phyloP scores from a whole-genome alignment of 2,888 invertebrate species.

The Dione juno region DNA sequence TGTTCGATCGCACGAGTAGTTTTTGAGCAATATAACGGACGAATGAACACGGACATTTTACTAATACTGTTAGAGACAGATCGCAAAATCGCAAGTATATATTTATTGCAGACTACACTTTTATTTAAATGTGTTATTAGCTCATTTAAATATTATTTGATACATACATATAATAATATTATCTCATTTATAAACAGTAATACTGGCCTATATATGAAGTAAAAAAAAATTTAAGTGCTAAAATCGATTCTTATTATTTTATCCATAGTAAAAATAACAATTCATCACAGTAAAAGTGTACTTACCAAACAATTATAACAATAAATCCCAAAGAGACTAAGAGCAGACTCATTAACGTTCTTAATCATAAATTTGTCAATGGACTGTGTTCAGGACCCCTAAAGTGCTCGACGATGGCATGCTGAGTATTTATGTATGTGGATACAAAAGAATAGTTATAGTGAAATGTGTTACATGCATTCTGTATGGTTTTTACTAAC shows the following conservation, averaged over 20 bases:
- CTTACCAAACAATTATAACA: no score
- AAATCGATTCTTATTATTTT: no score
- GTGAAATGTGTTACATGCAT: background rate
- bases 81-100: background rate
- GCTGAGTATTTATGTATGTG: conserved; percentile 22
- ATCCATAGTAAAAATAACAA: no score
- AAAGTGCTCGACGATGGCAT: conserved; percentile 31
- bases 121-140: background rate
- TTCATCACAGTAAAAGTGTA: no score
- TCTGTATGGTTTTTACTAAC: background rate
- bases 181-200: no score
- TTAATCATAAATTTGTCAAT: conserved; percentile 36
- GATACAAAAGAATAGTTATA: conserved; percentile 8
- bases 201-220: no score
- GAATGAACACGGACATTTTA: conserved; percentile 38
- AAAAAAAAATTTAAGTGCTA: no score
- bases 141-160: background rate
- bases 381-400: conserved; percentile 32
- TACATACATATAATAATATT: no score
- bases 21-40: conserved; percentile 43
- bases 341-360: conserved; percentile 12
- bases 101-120: background rate
- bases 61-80: conserved; percentile 34
- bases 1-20: conserved; percentile 39
- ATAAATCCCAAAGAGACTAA: background rate